phyloP scores from a whole-genome alignment of 2,888 invertebrate genomes.

The Bugula neritina region DNA sequence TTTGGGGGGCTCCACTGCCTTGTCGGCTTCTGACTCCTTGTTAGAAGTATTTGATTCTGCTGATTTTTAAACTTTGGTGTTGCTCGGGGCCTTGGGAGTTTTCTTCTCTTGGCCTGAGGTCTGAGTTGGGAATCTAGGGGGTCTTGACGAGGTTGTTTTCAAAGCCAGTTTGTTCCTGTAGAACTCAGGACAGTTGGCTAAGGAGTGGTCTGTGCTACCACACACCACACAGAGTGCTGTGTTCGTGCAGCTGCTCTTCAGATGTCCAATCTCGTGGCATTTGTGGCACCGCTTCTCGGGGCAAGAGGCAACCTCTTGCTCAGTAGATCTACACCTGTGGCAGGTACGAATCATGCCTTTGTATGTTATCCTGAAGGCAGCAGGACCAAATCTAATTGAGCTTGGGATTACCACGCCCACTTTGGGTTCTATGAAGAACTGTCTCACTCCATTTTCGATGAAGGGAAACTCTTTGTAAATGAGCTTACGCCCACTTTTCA shows the following conservation, averaged over 20 bases:
- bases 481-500: neutral
- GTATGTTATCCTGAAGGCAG: neutral
- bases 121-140: too few relatives aligned
- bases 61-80: neutral
- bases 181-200: neutral
- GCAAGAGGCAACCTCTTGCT: neutral
- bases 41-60: neutral
- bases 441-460: conserved; percentile 3
- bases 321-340: neutral
- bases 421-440: neutral
- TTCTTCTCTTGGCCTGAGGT: neutral
- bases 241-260: neutral
- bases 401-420: neutral
- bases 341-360: neutral
- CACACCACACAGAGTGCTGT: neutral
- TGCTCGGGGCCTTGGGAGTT: neutral
- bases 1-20: neutral
- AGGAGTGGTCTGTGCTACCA: neutral
- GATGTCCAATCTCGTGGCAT: neutral
- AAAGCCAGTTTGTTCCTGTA: neutral
- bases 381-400: neutral
- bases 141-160: neutral
- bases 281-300: neutral
- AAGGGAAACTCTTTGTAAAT: neutral
- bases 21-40: neutral